Evolutionary conservation across 2,113 vertebrate genomes (phyloP).

Genomic region (Alces alces): DNA sequence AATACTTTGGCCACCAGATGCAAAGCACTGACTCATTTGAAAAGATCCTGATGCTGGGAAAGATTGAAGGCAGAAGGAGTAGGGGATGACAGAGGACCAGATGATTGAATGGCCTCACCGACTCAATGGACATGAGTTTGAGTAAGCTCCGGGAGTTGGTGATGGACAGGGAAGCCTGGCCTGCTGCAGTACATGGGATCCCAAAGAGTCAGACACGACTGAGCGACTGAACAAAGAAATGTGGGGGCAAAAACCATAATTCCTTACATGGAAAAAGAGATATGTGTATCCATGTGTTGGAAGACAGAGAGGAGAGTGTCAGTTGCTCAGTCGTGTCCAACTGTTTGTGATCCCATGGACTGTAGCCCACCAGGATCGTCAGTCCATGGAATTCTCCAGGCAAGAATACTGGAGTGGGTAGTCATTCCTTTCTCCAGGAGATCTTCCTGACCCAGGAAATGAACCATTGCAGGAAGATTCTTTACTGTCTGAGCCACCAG

Average conservation of each 20-base stretch:
- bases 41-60: neutral
- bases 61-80: neutral
- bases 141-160: neutral
- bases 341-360: neutral
- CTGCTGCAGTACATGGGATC: neutral
- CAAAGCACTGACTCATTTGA: neutral
- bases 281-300: neutral
- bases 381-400: neutral
- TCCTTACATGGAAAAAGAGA: neutral
- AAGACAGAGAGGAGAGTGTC: neutral
- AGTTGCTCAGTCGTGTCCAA: neutral
- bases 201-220: neutral
- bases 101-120: neutral
- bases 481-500: neutral
- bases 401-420: neutral
- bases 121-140: neutral
- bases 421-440: neutral
- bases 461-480: neutral
- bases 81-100: neutral
- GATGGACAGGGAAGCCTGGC: neutral
- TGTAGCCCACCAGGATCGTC: neutral
- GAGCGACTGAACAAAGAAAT: neutral
- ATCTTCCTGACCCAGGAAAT: neutral
- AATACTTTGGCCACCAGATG: neutral
- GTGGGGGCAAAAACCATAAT: neutral